These are phyloP conservation scores for Daktulosphaira vitifoliae DNA, from an alignment of 1,140 invertebrate species.

Conservation along the genomic window DNA sequence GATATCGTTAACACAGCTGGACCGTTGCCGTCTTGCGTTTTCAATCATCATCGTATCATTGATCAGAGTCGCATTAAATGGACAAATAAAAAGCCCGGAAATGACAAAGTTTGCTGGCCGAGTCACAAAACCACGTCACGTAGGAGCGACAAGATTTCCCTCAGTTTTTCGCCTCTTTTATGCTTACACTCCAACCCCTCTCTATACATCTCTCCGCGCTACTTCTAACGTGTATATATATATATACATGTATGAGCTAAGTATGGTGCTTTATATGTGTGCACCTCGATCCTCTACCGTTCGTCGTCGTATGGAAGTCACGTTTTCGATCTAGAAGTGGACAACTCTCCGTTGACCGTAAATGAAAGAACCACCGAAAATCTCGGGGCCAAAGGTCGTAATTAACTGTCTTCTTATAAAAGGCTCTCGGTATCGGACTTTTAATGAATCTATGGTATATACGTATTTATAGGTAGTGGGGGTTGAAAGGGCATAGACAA, in stretches of 20 bases:
- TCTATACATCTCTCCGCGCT: background rate
- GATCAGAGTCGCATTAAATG: constrained; percentile 15
- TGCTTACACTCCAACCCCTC: no score
- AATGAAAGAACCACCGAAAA: constrained; percentile 32
- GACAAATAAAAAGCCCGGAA: constrained; percentile 15
- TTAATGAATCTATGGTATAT: constrained; percentile 11
- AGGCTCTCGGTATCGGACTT: constrained; percentile 17
- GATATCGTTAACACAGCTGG: constrained; percentile 13
- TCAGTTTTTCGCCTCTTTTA: no score
- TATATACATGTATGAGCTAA: background rate
- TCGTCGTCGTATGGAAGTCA: constrained; percentile 10
- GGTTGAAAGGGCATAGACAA: no score
- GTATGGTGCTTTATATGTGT: background rate
- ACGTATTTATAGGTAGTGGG: no score
- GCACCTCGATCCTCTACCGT: background rate
- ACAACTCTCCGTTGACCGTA: background rate
- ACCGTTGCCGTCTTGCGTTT: background rate
- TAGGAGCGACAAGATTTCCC: constrained; percentile 29
- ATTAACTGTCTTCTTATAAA: constrained; percentile 32
- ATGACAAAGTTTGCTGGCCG: constrained; percentile 17
- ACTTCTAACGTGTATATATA: background rate
- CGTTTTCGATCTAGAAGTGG: constrained; percentile 12
- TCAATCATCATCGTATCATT: background rate
- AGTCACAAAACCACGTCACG: constrained; percentile 28
- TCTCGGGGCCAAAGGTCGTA: constrained; percentile 32